Percentiles rank a stretch among this genome's conserved stretches.
phyloP scores from a whole-genome alignment of 2,888 invertebrate genomes.

The Xiphydria camelus region DNA sequence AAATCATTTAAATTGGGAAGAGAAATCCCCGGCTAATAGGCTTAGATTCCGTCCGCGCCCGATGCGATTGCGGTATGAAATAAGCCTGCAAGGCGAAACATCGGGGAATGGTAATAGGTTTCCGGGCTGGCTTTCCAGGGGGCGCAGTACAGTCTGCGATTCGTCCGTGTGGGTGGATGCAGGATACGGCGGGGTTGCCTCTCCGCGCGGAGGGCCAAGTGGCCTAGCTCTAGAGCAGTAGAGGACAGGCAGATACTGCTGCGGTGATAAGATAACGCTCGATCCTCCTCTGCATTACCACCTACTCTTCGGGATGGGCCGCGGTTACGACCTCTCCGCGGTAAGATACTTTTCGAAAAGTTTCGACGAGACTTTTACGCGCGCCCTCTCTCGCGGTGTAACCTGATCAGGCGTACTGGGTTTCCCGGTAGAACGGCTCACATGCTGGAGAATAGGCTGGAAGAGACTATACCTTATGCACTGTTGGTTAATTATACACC shows the following conservation, averaged over 20 bases:
- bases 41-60: slow-evolving; percentile 23
- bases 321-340: slow-evolving; percentile 11
- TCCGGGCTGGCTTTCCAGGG: slow-evolving; percentile 30
- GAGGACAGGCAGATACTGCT: slow-evolving; percentile 19
- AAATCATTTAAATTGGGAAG: slow-evolving; percentile 42
- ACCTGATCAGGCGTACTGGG: too few relatives aligned
- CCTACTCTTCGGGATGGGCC: slow-evolving; percentile 12
- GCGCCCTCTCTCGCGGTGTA: background rate
- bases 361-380: too few relatives aligned
- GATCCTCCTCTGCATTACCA: slow-evolving; percentile 34
- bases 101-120: slow-evolving; percentile 39
- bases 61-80: slow-evolving; percentile 45
- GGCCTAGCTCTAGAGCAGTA: background rate
- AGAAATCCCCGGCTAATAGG: slow-evolving; percentile 41
- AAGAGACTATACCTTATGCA: too few relatives aligned
- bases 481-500: too few relatives aligned
- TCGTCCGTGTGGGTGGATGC: background rate
- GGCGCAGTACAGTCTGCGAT: slow-evolving; percentile 29
- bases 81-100: slow-evolving; percentile 44
- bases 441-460: too few relatives aligned
- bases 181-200: too few relatives aligned
- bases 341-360: too few relatives aligned
- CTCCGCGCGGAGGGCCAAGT: too few relatives aligned
- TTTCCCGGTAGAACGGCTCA: too few relatives aligned
- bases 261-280: slow-evolving; percentile 42